Evolutionary conservation across 2,113 vertebrate species (phyloP).

Genomic region (Cephalopterus ornatus): DNA sequence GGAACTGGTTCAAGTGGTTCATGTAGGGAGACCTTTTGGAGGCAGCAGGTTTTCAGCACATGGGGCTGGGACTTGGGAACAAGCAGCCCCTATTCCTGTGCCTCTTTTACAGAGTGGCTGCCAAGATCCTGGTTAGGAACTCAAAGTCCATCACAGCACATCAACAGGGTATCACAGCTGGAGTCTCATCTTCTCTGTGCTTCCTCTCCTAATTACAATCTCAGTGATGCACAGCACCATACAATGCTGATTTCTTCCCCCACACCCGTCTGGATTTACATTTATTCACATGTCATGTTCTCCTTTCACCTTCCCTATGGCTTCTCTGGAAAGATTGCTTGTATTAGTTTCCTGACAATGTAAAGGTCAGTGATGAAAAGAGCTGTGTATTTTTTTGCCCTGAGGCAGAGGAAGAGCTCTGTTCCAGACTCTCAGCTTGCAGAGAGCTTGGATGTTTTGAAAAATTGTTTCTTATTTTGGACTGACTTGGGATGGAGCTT

Average conservation of each 20-base stretch:
- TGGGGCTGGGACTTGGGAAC: background rate
- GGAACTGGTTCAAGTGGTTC: background rate
- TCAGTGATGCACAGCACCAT: background rate
- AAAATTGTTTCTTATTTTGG: conserved; percentile 51
- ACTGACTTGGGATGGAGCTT: background rate
- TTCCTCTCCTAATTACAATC: background rate
- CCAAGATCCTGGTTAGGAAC: background rate
- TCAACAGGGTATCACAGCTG: background rate
- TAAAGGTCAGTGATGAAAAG: background rate
- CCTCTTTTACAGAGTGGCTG: background rate
- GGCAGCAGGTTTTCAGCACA: background rate
- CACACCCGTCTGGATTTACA: background rate
- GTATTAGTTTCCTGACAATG: background rate
- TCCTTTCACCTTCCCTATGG: background rate
- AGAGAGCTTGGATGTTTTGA: conserved; percentile 12
- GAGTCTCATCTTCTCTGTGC: background rate
- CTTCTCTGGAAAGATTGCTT: background rate
- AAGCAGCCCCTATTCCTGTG: background rate
- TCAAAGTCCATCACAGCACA: fast-evolving
- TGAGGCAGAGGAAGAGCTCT: background rate
- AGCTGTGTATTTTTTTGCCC: background rate
- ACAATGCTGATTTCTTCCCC: background rate
- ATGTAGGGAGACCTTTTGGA: background rate
- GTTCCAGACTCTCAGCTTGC: background rate
- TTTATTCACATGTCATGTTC: background rate